phyloP scores from a whole-genome alignment of 1,140 invertebrate genomes.

The Leptopilina clavipes region DNA sequence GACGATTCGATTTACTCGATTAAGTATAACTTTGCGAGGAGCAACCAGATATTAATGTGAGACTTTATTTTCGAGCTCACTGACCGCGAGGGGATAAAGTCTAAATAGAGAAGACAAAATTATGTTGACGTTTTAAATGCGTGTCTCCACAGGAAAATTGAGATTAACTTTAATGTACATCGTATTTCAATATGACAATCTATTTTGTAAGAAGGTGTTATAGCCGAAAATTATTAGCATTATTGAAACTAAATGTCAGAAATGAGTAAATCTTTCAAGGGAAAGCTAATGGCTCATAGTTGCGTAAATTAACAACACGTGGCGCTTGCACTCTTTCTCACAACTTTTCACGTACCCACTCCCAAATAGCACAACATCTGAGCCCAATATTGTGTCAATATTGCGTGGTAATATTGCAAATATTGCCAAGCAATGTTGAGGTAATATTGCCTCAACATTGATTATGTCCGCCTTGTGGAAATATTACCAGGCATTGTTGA shows the following conservation, averaged over 20 bases:
- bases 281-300: not conserved
- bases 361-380: too few species aligned
- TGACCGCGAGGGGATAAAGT: conserved; percentile 31
- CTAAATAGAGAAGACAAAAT: conserved; percentile 33
- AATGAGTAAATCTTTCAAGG: not conserved
- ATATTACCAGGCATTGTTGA: too few species aligned
- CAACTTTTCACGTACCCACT: too few species aligned
- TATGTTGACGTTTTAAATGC: conserved; percentile 25
- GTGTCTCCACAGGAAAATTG: conserved; percentile 10
- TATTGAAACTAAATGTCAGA: not conserved
- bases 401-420: too few species aligned
- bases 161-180: conserved; percentile 18
- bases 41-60: conserved; percentile 63
- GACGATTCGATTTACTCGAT: conserved; percentile 70
- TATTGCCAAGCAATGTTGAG: too few species aligned
- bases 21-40: conserved; percentile 60
- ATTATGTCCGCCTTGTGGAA: too few species aligned
- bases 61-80: conserved; percentile 56
- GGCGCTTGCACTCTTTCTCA: too few species aligned
- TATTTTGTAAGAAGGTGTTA: not conserved
- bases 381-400: too few species aligned
- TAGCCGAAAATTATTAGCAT: not conserved
- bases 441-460: too few species aligned
- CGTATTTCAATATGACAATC: conserved; percentile 15
- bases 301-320: too few species aligned